Conservation (phyloP, 2,888 invertebrate species). For the Ecliptopera silaceata region DNA sequence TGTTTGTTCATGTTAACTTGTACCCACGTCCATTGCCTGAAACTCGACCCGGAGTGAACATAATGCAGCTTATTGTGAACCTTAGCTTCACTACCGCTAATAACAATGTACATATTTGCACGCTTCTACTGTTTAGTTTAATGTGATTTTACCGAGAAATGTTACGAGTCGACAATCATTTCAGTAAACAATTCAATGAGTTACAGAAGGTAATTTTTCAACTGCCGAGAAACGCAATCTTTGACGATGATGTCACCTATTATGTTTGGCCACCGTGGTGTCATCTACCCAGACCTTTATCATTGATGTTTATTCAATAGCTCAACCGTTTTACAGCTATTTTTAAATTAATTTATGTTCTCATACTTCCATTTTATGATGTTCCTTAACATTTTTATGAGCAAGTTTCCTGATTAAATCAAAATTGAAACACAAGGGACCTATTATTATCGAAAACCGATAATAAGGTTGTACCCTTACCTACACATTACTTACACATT, state of each 20-base stretch:
- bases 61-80: slow-evolving; percentile 46
- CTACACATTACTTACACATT: background rate
- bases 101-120: slow-evolving; percentile 33
- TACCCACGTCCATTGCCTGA: slow-evolving; percentile 44
- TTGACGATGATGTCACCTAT: slow-evolving; percentile 8
- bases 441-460: background rate
- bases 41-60: slow-evolving; percentile 37
- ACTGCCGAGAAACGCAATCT: background rate
- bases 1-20: slow-evolving; percentile 59
- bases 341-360: background rate
- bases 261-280: background rate
- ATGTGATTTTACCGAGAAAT: slow-evolving; percentile 20
- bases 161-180: slow-evolving; percentile 4
- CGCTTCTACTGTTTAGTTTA: slow-evolving; percentile 20
- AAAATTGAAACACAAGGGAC: background rate
- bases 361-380: background rate
- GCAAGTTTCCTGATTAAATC: background rate
- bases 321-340: background rate
- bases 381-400: background rate
- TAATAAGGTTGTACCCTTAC: background rate
- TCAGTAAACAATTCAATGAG: slow-evolving; percentile 16
- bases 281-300: background rate
- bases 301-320: background rate
- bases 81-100: slow-evolving; percentile 39
- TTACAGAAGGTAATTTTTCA: background rate